Evolutionary conservation across 1,140 invertebrate species (phyloP), one percentile per base, ranked within the genome.

Genomic region (Drosophila ficusphila): DNA sequence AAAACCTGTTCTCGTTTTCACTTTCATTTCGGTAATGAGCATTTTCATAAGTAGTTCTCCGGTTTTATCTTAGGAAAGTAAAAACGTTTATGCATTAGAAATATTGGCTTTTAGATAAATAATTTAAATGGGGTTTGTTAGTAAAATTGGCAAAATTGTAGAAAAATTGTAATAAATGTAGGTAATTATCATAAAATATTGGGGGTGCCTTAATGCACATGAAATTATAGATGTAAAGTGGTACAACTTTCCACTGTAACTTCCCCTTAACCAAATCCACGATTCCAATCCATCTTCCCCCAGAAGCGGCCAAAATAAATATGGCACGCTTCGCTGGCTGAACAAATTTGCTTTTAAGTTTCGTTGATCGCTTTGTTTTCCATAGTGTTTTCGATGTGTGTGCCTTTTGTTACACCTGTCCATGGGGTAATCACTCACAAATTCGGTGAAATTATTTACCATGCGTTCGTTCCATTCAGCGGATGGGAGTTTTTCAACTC

Each of bases 261-360:
- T 58, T 39, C 18, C 12, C 25, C 21, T 1, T 31, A 18, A 5
- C n/a, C 18, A 31, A 56, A 56, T 16, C 14, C 12, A 23, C 19
- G 12, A 39, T 25, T 31, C 6, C 18, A 21, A 56, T 19, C 8
- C 44, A 48, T 16, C 42, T 16, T 27, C 11, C n/a, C 11, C n/a
- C 39, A 21, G 16, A 2, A 7, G 6, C 31, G 14, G n/a, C 23
- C 19, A 12, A 19, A 39, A n/a, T n/a, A 42, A 41, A 51, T 44
- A 21, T 16, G 19, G 47, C 52, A 68, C 61, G 72, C 72, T 76
- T 53, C 46, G 75, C 34, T 78, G 75, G 58, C 21, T 67, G 34
- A 44, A 56, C 75, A 78, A 78, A 78, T 78, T 78, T 77, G 27
- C 29, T 58, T 77, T 67, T 8, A 73, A 53, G 62, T 72, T 71